Evolutionary conservation across 2,113 vertebrate species (phyloP).

Genomic region (Sceloporus undulatus): DNA sequence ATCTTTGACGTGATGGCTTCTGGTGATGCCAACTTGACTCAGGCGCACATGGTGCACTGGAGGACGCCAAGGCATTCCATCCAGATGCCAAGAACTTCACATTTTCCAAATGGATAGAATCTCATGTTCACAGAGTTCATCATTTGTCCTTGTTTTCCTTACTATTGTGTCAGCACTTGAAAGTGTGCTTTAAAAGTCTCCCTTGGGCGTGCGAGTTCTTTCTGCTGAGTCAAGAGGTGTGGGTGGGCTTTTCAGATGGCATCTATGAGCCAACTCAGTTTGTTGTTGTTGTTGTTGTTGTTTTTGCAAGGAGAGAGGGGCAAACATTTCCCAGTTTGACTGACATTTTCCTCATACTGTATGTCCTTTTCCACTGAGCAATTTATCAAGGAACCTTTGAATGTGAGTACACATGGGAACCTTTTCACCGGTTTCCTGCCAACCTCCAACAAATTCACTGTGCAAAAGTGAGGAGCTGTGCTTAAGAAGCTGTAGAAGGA

Average conservation of each 20-base stretch:
- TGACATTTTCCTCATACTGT: no score
- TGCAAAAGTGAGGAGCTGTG: no score
- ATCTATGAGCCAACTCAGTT: accelerated
- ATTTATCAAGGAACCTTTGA: background rate
- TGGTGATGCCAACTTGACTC: conserved; percentile 85
- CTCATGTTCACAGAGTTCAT: accelerated
- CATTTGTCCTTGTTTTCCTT: background rate
- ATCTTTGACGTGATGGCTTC: conserved; percentile 89
- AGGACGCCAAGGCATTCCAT: conserved; percentile 86
- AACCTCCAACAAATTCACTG: background rate
- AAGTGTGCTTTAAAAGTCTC: background rate
- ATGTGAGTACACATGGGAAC: no score
- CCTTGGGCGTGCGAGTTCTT: accelerated
- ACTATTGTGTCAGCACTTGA: background rate
- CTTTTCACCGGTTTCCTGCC: background rate
- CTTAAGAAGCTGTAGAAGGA: no score
- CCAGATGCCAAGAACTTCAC: conserved; percentile 79
- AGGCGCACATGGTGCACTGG: conserved; percentile 81
- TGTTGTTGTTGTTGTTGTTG: no score
- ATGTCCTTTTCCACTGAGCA: background rate
- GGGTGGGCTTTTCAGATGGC: background rate
- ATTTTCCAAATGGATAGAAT: conserved; percentile 65
- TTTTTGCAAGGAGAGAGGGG: no score
- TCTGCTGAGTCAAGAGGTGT: background rate
- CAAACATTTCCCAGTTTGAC: no score